Conservation (phyloP, 2,888 invertebrate species). For the Sminthurinus aureus region DNA sequence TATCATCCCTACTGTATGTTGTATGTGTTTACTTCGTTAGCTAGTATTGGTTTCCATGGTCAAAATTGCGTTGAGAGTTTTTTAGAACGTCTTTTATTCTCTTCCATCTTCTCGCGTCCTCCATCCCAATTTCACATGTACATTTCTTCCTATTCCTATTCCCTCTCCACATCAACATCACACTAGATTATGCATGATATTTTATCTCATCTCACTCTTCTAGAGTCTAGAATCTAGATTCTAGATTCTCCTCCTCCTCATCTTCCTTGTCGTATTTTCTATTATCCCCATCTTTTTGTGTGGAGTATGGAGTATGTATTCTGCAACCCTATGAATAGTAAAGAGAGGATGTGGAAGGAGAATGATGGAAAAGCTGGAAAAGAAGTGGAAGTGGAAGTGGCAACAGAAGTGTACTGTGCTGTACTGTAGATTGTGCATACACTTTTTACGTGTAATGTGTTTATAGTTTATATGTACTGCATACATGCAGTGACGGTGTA, state of each 20-base stretch:
- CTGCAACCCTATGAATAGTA: neutral
- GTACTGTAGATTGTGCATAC: too few relatives aligned
- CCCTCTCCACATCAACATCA: too few relatives aligned
- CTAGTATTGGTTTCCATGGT: constrained; percentile 33
- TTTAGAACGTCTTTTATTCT: too few relatives aligned
- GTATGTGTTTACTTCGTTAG: constrained; percentile 3
- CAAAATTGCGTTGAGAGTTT: constrained; percentile 23
- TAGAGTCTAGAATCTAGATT: neutral
- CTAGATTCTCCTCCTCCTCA: neutral
- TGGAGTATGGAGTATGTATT: too few relatives aligned
- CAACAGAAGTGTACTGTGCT: neutral
- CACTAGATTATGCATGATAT: constrained; percentile 1
- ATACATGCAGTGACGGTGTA: too few relatives aligned
- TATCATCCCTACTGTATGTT: neutral
- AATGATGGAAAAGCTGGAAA: neutral
- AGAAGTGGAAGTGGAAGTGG: too few relatives aligned
- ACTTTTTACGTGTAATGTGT: too few relatives aligned
- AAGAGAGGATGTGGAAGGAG: neutral
- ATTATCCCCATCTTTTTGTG: constrained; percentile 3
- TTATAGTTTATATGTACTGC: too few relatives aligned
- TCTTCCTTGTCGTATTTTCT: neutral
- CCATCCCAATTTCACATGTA: too few relatives aligned
- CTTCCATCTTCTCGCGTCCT: too few relatives aligned
- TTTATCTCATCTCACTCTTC: too few relatives aligned
- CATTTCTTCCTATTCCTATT: constrained; percentile 8